phyloP scores from a whole-genome alignment of 1,140 invertebrate species.

The Hycleus cichorii region DNA sequence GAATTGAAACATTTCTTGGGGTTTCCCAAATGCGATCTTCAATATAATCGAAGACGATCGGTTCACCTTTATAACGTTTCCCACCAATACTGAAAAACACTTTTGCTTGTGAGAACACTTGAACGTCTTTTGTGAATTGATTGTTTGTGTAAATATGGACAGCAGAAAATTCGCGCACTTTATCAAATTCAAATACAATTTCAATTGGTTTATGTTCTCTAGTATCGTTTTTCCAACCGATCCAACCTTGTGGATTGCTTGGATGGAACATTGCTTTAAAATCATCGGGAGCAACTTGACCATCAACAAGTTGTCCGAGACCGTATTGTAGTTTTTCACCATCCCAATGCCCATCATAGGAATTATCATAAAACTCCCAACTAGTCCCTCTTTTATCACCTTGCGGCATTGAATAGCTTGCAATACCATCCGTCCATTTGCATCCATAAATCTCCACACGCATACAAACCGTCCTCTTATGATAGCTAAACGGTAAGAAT shows the following conservation, averaged over 20 bases:
- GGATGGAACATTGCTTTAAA: constrained; percentile 62
- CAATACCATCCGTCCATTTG: constrained; percentile 63
- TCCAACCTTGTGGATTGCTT: constrained; percentile 71
- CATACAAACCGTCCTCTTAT: constrained; percentile 70
- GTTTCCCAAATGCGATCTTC: constrained; percentile 77
- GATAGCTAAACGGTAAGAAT: constrained; percentile 64
- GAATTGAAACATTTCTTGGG: constrained; percentile 75
- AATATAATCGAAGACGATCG: constrained; percentile 65
- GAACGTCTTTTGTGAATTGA: constrained; percentile 71
- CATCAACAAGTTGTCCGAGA: constrained; percentile 77
- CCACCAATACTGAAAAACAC: constrained; percentile 79
- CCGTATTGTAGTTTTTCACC: constrained; percentile 57
- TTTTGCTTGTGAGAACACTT: constrained; percentile 72
- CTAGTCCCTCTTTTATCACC: constrained; percentile 61
- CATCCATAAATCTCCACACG: constrained; percentile 71
- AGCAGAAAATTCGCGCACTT: constrained; percentile 78
- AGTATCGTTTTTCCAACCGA: constrained; percentile 83
- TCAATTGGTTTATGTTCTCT: constrained; percentile 58
- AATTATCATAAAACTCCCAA: constrained; percentile 71
- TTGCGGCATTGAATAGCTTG: constrained; percentile 76
- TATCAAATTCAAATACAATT: constrained; percentile 82
- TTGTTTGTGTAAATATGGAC: constrained; percentile 78
- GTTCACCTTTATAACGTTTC: constrained; percentile 64
- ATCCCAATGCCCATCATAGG: constrained; percentile 63
- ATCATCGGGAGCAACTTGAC: constrained; percentile 51